These are phyloP conservation scores for Rhynchomys soricoides DNA, from an alignment of 2,113 vertebrate species.

Conservation along the genomic window DNA sequence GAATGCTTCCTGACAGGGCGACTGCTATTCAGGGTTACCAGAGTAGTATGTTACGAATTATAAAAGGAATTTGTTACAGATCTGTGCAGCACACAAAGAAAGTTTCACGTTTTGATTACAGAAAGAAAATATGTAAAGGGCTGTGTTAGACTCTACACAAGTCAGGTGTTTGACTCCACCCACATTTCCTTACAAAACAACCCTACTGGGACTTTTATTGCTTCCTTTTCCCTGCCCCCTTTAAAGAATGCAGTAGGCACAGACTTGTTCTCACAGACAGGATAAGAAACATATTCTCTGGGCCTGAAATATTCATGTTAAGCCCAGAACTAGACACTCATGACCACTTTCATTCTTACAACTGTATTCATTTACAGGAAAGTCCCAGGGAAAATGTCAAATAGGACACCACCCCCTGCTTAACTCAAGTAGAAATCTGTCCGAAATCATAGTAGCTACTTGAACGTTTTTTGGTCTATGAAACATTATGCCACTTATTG, in stretches of 20 bases:
- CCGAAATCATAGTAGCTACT: conserved; percentile 48
- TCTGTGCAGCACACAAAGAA: neutral
- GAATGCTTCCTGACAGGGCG: neutral
- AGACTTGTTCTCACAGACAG: neutral
- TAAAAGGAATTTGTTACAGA: neutral
- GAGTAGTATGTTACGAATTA: neutral
- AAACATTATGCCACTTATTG: neutral
- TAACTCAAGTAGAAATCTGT: conserved; percentile 75
- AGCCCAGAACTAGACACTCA: neutral
- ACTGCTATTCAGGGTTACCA: neutral
- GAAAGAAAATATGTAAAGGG: neutral
- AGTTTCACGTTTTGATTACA: neutral
- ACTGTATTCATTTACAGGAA: conserved; percentile 17
- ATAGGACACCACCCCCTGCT: neutral
- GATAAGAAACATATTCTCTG: neutral
- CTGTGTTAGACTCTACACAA: neutral
- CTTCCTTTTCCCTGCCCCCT: neutral
- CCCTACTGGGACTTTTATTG: neutral
- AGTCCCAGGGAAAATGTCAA: conserved; percentile 55
- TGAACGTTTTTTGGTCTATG: conserved; percentile 61
- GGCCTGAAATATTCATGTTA: neutral
- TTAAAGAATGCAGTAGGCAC: neutral
- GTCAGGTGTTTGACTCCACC: neutral
- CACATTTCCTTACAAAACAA: conserved; percentile 12
- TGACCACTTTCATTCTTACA: conserved; percentile 26